Percentiles rank a stretch among this genome's conserved stretches.
phyloP scores from a whole-genome alignment of 2,888 invertebrate species.

The Caradrina clavipalpis region DNA sequence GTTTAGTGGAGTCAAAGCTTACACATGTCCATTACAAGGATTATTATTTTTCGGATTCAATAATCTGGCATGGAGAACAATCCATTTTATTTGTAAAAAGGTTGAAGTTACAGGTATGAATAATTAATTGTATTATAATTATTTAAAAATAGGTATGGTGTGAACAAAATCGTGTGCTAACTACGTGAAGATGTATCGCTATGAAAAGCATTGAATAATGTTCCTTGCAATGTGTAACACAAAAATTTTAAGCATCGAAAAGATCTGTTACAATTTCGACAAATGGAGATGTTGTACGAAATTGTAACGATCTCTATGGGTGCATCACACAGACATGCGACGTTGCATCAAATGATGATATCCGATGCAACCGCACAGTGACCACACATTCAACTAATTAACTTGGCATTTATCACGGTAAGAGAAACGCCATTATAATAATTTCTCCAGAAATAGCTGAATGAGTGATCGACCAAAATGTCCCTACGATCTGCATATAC shows the following conservation, averaged over 20 bases:
- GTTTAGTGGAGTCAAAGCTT: conserved; percentile 80
- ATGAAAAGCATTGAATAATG: conserved; percentile 82
- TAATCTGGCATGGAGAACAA: conserved; percentile 39
- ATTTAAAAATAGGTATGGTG: conserved; percentile 29
- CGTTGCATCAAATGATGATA: conserved; percentile 62
- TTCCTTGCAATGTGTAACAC: conserved; percentile 86
- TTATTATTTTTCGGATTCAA: conserved; percentile 74
- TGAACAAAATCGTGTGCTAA: conserved; percentile 44
- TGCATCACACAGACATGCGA: conserved; percentile 70
- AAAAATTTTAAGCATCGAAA: conserved; percentile 80
- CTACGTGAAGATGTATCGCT: conserved; percentile 62
- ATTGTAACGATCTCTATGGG: conserved; percentile 69
- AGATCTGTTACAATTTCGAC: conserved; percentile 68
- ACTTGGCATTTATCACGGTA: conserved; percentile 37
- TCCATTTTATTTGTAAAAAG: conserved; percentile 35
- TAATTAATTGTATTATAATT: conserved; percentile 18
- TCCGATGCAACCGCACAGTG: conserved; percentile 67
- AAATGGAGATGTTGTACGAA: conserved; percentile 48
- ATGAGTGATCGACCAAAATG: conserved; percentile 77
- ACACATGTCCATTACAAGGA: conserved; percentile 83
- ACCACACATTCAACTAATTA: conserved; percentile 71
- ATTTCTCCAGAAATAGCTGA: conserved; percentile 72
- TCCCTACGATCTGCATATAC: conserved; percentile 83
- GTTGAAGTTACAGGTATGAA: conserved; percentile 32
- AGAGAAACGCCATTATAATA: conserved; percentile 20